A percentile compares a stretch with the other conserved stretches of the same genome.
Evolutionary conservation across 30 jellyfish, hydroid and myxozoan species (phyloP).

Genomic region (Phacellophora camtschatica): DNA sequence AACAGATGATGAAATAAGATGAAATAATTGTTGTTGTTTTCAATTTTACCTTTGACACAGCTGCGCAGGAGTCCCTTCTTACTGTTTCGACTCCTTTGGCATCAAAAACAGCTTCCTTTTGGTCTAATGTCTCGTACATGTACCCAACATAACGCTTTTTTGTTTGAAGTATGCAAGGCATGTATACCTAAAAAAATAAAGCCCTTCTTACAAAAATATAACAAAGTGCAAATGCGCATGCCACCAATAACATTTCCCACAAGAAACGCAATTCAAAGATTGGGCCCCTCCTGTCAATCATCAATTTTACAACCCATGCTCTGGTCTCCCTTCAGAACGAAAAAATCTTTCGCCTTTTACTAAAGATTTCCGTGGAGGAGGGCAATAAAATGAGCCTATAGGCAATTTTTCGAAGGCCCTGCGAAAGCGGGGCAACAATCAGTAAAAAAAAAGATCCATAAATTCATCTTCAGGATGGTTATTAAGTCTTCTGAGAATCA

Average conservation of each 20-base stretch:
- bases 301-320: too few relatives aligned
- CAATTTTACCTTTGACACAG: slow-evolving; percentile 96
- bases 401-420: slow-evolving; percentile 31
- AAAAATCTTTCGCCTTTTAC: slow-evolving; percentile 29
- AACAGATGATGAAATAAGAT: too few relatives aligned
- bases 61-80: slow-evolving; percentile 93
- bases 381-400: slow-evolving; percentile 25
- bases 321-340: slow-evolving; percentile 18
- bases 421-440: neutral
- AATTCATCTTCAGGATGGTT: too few relatives aligned
- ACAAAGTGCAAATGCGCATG: neutral
- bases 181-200: slow-evolving; percentile 64
- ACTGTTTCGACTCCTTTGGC: slow-evolving; percentile 98
- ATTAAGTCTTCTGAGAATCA: too few relatives aligned
- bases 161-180: slow-evolving; percentile 93
- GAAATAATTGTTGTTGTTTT: too few relatives aligned
- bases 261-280: too few relatives aligned
- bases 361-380: slow-evolving; percentile 40
- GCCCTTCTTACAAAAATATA: neutral
- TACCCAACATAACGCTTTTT: slow-evolving; percentile 96
- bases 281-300: too few relatives aligned
- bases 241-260: too few relatives aligned
- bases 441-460: neutral
- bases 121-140: slow-evolving; percentile 90
- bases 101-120: slow-evolving; percentile 83